Evolutionary conservation across 1,140 invertebrate species (phyloP), one percentile per base, ranked within the genome.

Genomic region (Pseudomyrmex sp.): DNA sequence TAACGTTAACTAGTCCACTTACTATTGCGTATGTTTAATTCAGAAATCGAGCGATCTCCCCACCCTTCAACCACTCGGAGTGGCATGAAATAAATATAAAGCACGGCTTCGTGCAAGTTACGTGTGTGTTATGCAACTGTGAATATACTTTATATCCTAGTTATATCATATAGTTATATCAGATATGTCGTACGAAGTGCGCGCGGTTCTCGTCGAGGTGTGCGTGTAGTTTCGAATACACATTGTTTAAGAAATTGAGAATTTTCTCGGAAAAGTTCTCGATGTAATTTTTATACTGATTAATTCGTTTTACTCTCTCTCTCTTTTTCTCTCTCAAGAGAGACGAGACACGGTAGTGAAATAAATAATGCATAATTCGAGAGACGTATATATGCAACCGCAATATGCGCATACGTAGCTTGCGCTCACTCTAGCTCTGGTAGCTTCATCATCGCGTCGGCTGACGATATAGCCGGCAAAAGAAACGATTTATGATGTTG

Each of bases 31-130:
- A 70, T 66, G 59, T 76, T 61, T 82, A 48, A 62, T 63, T 77
- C 13, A 80, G 13, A 63, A 50, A 87, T 88, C 85, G 87, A 87
- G 46, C 82, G 82, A 73, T 75, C 70, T 52, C 69, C 35, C 35
- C 35, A 35, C 35, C 7, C 35, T 35, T 7, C 5, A 1, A 35
- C 35, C 35, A 20, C 86, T 10, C 23, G 50, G 23, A 35, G 13
- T 8, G 61, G 46, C n/a, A 58, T 72, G 69, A 85, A 85, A 82
- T 82, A 76, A 88, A 87, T 85, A 88, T 85, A 88, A 87, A 7
- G 9, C 70, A 79, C 65, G 3, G 46, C 61, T 54, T 35, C 35
- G 35, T 54, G 13, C 58, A 68, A 77, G 68, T 76, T 48, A 48
- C 23, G n/a, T 26, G 80, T 62, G 35, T 62, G 35, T 79, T 23